Conservation (phyloP, 2,888 invertebrate species). For the Acronicta aceris region DNA sequence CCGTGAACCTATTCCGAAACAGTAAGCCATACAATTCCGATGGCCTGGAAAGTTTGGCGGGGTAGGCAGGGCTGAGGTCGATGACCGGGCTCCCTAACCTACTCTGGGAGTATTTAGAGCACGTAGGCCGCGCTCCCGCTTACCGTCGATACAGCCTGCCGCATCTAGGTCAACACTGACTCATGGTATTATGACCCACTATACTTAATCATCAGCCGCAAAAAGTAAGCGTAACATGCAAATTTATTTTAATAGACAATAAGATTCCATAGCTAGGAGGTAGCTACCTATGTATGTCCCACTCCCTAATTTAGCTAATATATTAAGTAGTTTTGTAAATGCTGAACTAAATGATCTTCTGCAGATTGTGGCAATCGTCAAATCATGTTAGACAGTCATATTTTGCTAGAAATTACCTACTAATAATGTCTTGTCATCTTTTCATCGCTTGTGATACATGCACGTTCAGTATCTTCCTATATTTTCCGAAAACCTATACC, state of each 20-base stretch:
- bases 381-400: constrained; percentile 3
- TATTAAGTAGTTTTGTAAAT: constrained; percentile 5
- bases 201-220: constrained; percentile 77
- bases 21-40: constrained; percentile 61
- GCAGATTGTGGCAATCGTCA: not conserved
- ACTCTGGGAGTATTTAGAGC: constrained; percentile 85
- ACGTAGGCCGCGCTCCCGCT: constrained; percentile 78
- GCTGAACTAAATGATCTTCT: constrained; percentile 7
- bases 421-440: constrained; percentile 20
- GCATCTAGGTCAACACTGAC: constrained; percentile 85
- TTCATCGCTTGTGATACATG: no score
- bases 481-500: constrained; percentile 7
- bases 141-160: constrained; percentile 79
- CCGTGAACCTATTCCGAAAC: constrained; percentile 40
- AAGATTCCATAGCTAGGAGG: not conserved
- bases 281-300: no score
- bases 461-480: constrained; percentile 16
- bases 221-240: constrained; percentile 55
- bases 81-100: constrained; percentile 86
- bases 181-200: constrained; percentile 75
- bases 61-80: constrained; percentile 75
- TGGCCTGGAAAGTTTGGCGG: constrained; percentile 76
- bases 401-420: constrained; percentile 4
- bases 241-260: constrained; percentile 42
- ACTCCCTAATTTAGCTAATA: constrained; percentile 17